Evolutionary conservation across 1,140 invertebrate genomes (phyloP).

Genomic region (Campoletis sonorensis): DNA sequence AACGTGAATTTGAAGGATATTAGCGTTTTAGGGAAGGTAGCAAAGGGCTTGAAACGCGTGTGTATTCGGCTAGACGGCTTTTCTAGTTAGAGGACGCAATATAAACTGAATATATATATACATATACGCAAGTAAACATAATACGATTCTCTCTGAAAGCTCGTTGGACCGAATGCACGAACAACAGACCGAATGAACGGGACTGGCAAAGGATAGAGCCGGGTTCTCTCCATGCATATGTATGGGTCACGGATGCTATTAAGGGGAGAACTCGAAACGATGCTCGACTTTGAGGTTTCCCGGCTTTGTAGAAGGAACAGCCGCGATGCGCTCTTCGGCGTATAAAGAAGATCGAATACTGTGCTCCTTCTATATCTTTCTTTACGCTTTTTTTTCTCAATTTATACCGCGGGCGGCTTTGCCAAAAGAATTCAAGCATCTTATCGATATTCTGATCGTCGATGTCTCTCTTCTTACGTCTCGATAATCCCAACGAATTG

Average conservation of each 20-base stretch:
- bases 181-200: slow-evolving; percentile 35
- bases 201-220: slow-evolving; percentile 43
- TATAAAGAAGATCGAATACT: slow-evolving; percentile 28
- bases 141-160: slow-evolving; percentile 36
- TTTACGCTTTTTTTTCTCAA: background rate
- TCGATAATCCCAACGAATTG: background rate
- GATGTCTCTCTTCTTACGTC: background rate
- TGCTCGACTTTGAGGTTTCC: slow-evolving; percentile 40
- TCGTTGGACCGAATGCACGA: slow-evolving; percentile 40
- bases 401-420: slow-evolving; percentile 4
- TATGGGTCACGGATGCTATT: slow-evolving; percentile 43
- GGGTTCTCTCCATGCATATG: slow-evolving; percentile 16
- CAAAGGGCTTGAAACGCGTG: background rate
- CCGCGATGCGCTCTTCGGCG: slow-evolving; percentile 38
- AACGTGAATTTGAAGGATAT: no score
- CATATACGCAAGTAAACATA: slow-evolving; percentile 1
- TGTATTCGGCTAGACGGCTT: slow-evolving; percentile 7
- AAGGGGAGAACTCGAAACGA: slow-evolving; percentile 35
- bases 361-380: background rate
- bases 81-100: background rate
- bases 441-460: slow-evolving; percentile 36
- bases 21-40: no score
- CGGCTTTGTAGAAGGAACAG: slow-evolving; percentile 36
- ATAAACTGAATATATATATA: slow-evolving; percentile 14
- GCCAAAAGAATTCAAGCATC: slow-evolving; percentile 20